Percentiles rank a stretch among this genome's conserved stretches.
Evolutionary conservation across 37 sponge, comb jelly and placozoan species (phyloP).

Genomic region (Ephydatia muelleri): DNA sequence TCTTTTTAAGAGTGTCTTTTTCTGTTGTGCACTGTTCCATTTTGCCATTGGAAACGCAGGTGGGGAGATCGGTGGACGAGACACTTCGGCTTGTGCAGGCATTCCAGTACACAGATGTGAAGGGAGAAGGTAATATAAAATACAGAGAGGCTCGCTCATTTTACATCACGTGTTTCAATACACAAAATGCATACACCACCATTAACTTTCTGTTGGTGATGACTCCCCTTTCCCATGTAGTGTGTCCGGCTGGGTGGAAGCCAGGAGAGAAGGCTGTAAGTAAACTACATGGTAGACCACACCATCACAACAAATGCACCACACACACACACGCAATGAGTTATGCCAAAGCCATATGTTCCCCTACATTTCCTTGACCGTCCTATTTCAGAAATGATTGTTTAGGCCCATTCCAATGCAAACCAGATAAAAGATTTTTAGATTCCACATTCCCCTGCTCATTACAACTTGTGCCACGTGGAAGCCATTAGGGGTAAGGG

Average conservation of each 20-base stretch:
- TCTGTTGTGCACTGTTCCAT: neutral
- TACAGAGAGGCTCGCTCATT: too few relatives aligned
- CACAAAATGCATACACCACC: too few relatives aligned
- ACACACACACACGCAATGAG: neutral
- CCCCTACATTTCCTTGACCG: neutral
- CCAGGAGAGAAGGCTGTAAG: slow-evolving; percentile 85
- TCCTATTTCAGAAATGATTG: too few relatives aligned
- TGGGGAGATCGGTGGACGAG: slow-evolving; percentile 96
- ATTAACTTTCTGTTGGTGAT: too few relatives aligned
- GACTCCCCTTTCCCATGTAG: slow-evolving; percentile 24
- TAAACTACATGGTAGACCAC: neutral
- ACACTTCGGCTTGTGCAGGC: slow-evolving; percentile 91
- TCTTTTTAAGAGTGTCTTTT: neutral
- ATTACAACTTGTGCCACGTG: slow-evolving; percentile 5
- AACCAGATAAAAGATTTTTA: slow-evolving; percentile 29
- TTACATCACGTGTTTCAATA: too few relatives aligned
- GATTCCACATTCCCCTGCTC: neutral
- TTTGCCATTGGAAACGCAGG: slow-evolving; percentile 14
- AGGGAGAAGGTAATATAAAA: slow-evolving; percentile 72
- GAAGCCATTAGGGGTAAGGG: slow-evolving; percentile 9
- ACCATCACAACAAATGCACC: neutral
- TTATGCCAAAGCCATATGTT: neutral
- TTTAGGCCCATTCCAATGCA: slow-evolving; percentile 3
- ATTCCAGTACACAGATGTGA: slow-evolving; percentile 86
- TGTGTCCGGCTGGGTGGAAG: slow-evolving; percentile 94